These are phyloP conservation scores for Chondrilla cf. caribensis DNA, from an alignment of 37 sponge, comb jelly and placozoan genomes.

Conservation along the genomic window DNA sequence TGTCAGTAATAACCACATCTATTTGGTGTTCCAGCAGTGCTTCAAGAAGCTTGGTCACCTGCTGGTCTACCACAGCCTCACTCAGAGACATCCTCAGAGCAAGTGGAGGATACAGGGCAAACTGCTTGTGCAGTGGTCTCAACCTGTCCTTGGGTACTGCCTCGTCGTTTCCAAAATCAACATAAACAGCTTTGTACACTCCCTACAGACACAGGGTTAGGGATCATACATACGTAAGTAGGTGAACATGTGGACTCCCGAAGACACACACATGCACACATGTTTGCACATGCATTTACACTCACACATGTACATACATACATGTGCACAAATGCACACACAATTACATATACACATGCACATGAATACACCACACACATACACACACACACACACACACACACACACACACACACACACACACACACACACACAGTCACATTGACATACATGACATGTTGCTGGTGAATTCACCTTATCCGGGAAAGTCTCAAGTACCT, in stretches of 20 bases:
- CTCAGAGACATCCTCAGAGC: slow-evolving; percentile 1
- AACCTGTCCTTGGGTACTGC: background rate
- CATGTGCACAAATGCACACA: background rate
- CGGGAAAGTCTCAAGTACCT: background rate
- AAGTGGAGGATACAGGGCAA: background rate
- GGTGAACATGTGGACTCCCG: background rate
- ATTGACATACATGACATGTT: too few species aligned
- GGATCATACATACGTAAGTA: background rate
- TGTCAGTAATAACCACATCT: background rate
- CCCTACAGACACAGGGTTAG: background rate
- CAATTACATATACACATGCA: background rate
- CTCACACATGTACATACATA: background rate
- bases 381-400: background rate
- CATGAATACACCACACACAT: background rate
- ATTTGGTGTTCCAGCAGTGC: background rate
- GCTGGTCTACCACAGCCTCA: background rate
- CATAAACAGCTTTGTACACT: background rate
- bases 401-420: background rate
- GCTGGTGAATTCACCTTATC: background rate
- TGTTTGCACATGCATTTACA: background rate
- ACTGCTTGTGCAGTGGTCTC: background rate
- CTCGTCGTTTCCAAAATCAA: slow-evolving; percentile 20
- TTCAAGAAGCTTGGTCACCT: background rate
- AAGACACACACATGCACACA: background rate
- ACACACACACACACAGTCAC: background rate